phyloP scores from a whole-genome alignment of 64 coral and sea anemone genomes.

The Actinia equina region DNA sequence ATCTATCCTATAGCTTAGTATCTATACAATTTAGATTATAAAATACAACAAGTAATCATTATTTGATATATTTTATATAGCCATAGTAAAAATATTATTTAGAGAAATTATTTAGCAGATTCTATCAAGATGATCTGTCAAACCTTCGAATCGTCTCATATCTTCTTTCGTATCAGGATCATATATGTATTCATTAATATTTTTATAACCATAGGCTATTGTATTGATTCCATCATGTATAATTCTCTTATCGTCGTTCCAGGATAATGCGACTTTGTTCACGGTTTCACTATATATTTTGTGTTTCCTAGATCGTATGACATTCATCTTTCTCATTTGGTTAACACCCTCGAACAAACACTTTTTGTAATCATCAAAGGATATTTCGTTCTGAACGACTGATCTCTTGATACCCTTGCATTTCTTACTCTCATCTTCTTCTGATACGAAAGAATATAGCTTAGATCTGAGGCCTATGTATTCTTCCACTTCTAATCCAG shows the following conservation, averaged over 20 bases:
- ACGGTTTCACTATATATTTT: slow-evolving; percentile 16
- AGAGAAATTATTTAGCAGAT: no score
- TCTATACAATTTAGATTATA: no score
- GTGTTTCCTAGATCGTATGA: neutral
- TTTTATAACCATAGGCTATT: slow-evolving; percentile 12
- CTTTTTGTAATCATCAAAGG: slow-evolving; percentile 22
- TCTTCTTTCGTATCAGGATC: no score
- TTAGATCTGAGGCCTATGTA: slow-evolving; percentile 15
- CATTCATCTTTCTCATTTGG: slow-evolving; percentile 39
- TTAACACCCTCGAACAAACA: neutral
- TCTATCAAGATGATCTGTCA: no score
- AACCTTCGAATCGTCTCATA: no score
- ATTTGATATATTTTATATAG: no score
- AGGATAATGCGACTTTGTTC: slow-evolving; percentile 20
- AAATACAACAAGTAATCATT: no score
- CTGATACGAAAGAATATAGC: neutral
- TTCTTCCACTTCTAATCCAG: no score
- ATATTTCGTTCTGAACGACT: slow-evolving; percentile 16
- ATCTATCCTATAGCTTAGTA: neutral
- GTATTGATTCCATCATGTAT: slow-evolving; percentile 7
- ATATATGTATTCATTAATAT: no score
- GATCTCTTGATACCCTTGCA: slow-evolving; percentile 34
- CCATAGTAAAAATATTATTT: no score
- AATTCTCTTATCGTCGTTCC: slow-evolving; percentile 9
- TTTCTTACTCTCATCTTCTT: slow-evolving; percentile 5